Conservation (phyloP, 2,797 vertebrate genomes). For the Onychomys torridus region DNA sequence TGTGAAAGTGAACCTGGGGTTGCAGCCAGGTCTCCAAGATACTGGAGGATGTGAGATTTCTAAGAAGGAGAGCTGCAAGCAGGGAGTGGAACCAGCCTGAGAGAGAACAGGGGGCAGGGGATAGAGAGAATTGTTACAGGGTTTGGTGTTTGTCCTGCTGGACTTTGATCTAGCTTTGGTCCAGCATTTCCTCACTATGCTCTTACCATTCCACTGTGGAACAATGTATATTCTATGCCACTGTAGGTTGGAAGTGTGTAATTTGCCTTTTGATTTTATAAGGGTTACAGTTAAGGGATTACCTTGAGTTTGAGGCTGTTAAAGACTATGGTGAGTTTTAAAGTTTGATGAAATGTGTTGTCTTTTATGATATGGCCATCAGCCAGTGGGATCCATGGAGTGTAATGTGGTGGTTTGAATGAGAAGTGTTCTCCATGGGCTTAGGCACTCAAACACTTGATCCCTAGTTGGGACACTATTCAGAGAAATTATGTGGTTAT, state of each 20-base stretch:
- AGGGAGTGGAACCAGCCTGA: neutral
- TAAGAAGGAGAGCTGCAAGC: neutral
- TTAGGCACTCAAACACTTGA: neutral
- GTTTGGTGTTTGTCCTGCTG: neutral
- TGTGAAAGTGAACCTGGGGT: neutral
- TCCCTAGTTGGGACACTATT: neutral
- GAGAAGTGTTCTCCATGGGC: neutral
- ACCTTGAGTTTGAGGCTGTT: neutral
- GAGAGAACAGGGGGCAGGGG: no score
- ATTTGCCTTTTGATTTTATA: neutral
- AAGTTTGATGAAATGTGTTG: neutral
- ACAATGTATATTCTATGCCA: no score
- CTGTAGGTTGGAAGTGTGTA: neutral
- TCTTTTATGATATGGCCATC: neutral
- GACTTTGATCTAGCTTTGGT: neutral
- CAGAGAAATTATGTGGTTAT: neutral
- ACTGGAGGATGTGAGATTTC: no score
- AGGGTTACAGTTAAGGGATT: neutral
- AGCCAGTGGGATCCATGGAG: neutral
- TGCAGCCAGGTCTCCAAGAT: neutral
- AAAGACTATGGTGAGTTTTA: neutral
- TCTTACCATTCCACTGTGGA: neutral
- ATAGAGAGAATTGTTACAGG: no score
- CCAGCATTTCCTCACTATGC: neutral
- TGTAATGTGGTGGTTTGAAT: neutral